Percentiles rank a stretch among this genome's conserved stretches.
Evolutionary conservation across 1,140 invertebrate genomes (phyloP).

Genomic region (Cecropterus lyciades): DNA sequence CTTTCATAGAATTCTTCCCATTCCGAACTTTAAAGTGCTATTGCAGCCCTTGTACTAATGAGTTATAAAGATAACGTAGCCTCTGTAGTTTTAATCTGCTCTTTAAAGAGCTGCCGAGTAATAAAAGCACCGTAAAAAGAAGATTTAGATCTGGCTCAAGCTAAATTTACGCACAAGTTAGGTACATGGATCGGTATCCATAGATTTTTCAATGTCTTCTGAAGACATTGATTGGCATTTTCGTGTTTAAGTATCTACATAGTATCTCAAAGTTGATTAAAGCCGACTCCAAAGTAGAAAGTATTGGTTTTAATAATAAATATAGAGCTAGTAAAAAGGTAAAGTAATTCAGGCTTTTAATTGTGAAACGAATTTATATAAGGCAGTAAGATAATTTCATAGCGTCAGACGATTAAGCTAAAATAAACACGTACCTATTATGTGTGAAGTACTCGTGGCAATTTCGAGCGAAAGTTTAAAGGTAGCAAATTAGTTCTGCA

Average conservation of each 20-base stretch:
- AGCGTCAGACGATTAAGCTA: constrained; percentile 54
- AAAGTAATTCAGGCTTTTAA: constrained; percentile 11
- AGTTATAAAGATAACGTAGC: constrained; percentile 61
- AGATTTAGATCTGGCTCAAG: constrained; percentile 20
- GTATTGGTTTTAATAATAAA: constrained; percentile 3
- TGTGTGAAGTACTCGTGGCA: constrained; percentile 36
- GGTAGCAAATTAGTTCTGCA: constrained; percentile 37
- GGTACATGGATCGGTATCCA: constrained; percentile 8
- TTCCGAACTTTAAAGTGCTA: constrained; percentile 56
- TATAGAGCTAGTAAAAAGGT: neutral
- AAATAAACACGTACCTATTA: constrained; percentile 60
- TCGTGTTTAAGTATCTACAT: constrained; percentile 8
- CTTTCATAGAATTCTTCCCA: constrained; percentile 46
- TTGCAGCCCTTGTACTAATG: constrained; percentile 43
- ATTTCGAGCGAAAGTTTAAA: constrained; percentile 37
- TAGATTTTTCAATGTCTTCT: constrained; percentile 32
- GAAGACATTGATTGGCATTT: constrained; percentile 34
- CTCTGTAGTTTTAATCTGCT: constrained; percentile 50
- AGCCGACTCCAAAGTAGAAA: too few species aligned
- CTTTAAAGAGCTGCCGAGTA: constrained; percentile 44
- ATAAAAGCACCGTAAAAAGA: constrained; percentile 44
- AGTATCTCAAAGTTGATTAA: neutral
- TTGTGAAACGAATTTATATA: constrained; percentile 35
- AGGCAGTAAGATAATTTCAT: constrained; percentile 60
- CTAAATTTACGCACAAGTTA: constrained; percentile 28